phyloP scores from a whole-genome alignment of 2,797 vertebrate species.

The Ispidina lecontei region DNA sequence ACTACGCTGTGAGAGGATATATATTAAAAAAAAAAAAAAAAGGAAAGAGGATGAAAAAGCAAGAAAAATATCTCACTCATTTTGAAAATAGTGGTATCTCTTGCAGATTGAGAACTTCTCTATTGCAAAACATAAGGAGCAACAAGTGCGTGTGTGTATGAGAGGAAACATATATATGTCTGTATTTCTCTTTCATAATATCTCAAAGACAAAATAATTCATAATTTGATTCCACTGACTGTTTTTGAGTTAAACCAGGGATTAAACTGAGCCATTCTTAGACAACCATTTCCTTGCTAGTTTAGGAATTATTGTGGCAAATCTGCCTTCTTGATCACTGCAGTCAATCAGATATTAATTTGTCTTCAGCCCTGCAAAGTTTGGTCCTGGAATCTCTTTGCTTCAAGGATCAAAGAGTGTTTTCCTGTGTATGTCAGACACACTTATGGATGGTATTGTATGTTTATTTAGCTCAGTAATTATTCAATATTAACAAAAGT shows the following conservation, averaged over 20 bases:
- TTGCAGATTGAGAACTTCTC: not conserved
- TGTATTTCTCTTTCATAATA: not conserved
- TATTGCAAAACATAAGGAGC: not conserved
- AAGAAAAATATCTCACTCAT: not conserved
- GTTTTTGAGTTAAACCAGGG: conserved; percentile 14
- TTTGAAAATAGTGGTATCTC: not conserved
- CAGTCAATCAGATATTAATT: conserved; percentile 70
- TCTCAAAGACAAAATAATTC: conserved; percentile 15
- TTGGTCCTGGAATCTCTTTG: conserved; percentile 23
- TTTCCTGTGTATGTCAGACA: conserved; percentile 34
- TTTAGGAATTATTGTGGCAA: conserved; percentile 8
- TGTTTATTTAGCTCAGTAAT: conserved; percentile 36
- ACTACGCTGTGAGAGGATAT: not conserved
- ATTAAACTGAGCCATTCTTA: not conserved
- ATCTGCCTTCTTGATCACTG: conserved; percentile 52
- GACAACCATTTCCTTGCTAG: not conserved
- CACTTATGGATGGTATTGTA: conserved; percentile 6
- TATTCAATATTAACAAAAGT: conserved; percentile 46
- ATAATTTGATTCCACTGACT: not conserved
- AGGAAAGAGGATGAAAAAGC: too few relatives aligned
- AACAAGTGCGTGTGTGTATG: not conserved
- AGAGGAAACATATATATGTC: not conserved
- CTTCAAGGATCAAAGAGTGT: conserved; percentile 29
- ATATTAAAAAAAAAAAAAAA: not conserved
- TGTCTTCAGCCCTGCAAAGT: conserved; percentile 43